Evolutionary conservation across 2,113 vertebrate genomes (phyloP).

Genomic region (Hystrix cristata): DNA sequence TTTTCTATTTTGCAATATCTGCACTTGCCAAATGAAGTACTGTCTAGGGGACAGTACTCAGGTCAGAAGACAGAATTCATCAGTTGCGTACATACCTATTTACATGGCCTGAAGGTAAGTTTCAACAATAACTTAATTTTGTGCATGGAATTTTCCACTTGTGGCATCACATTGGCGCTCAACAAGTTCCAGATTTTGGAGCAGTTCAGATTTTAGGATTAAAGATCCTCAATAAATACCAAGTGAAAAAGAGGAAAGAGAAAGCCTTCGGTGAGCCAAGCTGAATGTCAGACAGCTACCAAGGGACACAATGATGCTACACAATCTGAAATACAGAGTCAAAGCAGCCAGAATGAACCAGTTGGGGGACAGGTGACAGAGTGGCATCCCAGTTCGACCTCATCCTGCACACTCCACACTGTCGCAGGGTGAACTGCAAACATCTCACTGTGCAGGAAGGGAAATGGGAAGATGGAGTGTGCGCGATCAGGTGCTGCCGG

Average conservation of each 20-base stretch:
- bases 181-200: background rate
- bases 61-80: background rate
- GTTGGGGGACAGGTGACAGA: background rate
- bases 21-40: too few species aligned
- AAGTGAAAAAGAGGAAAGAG: background rate
- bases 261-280: background rate
- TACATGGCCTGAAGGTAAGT: background rate
- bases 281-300: background rate
- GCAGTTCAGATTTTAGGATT: background rate
- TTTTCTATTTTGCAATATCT: background rate
- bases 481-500: background rate
- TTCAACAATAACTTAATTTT: too few species aligned
- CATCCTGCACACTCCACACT: rapidly evolving
- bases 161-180: background rate
- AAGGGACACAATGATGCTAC: background rate
- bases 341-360: too few species aligned
- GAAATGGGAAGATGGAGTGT: background rate
- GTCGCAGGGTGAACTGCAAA: background rate
- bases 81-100: background rate
- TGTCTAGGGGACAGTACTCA: background rate
- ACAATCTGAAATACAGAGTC: background rate
- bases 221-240: background rate
- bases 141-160: too few species aligned
- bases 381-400: background rate
- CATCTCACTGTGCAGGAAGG: background rate